phyloP scores from a whole-genome alignment of 1,140 invertebrate genomes.

The Lepidostoma basale region DNA sequence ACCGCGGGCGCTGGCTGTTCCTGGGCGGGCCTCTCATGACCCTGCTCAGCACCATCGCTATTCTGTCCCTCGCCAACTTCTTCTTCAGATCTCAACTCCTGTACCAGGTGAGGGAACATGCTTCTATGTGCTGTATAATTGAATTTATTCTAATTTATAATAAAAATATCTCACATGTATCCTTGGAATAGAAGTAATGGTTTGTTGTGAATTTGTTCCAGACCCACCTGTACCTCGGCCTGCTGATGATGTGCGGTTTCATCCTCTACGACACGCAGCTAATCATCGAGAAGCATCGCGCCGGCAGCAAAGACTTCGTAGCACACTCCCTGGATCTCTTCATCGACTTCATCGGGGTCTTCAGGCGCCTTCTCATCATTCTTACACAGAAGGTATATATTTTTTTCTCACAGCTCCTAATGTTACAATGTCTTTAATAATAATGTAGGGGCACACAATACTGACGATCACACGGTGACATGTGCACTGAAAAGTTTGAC shows the following conservation, averaged over 20 bases:
- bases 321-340: conserved; percentile 89
- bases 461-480: no score
- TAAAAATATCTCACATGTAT: no score
- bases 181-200: neutral
- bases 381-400: conserved; percentile 82
- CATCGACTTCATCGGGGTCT: conserved; percentile 90
- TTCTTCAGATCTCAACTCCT: conserved; percentile 84
- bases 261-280: conserved; percentile 95
- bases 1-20: conserved; percentile 86
- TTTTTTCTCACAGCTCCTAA: no score
- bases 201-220: conserved; percentile 54
- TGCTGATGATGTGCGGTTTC: conserved; percentile 91
- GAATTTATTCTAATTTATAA: no score
- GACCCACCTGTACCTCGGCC: conserved; percentile 84
- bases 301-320: conserved; percentile 92
- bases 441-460: neutral
- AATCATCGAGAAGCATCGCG: conserved; percentile 90
- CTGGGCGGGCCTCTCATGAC: conserved; percentile 84
- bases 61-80: conserved; percentile 81
- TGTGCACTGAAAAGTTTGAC: neutral
- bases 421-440: neutral
- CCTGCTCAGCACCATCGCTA: conserved; percentile 75
- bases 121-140: neutral
- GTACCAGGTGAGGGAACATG: conserved; percentile 71
- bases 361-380: conserved; percentile 87